Evolutionary conservation across 2,113 vertebrate species (phyloP).

Genomic region (Pelmatolapia mariae): DNA sequence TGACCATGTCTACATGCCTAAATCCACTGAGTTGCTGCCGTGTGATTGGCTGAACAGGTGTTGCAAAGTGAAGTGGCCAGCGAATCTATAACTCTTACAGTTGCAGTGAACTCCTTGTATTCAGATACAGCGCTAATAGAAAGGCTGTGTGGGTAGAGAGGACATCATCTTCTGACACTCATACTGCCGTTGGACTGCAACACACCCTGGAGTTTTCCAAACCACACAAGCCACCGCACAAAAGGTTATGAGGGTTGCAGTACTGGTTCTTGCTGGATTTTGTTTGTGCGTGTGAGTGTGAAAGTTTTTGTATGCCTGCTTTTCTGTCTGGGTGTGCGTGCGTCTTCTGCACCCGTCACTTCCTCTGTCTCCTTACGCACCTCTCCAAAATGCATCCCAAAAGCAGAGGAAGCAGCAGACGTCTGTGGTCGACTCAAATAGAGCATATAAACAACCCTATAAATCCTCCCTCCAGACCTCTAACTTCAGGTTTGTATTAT

Average conservation of each 20-base stretch:
- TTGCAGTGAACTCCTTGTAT: not conserved
- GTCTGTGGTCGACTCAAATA: constrained; percentile 47
- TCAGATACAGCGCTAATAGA: not conserved
- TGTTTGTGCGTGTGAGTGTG: not conserved
- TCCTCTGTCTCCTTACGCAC: not conserved
- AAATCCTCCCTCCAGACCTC: constrained; percentile 53
- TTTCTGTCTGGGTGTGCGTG: constrained; percentile 6
- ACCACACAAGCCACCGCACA: constrained; percentile 29
- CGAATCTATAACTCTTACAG: not conserved
- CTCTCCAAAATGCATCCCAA: constrained; percentile 25
- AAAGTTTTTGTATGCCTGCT: not conserved
- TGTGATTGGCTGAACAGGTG: not conserved
- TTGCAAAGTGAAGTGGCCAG: not conserved
- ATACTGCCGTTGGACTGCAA: not conserved
- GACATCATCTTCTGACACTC: not conserved
- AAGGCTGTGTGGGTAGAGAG: not conserved
- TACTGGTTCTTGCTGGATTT: constrained; percentile 37
- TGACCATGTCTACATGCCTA: not conserved
- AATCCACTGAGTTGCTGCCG: not conserved
- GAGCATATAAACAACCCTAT: constrained; percentile 57
- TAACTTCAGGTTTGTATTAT: constrained; percentile 41
- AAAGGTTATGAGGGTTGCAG: not conserved
- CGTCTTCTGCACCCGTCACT: not conserved
- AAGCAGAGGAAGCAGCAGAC: constrained; percentile 53
- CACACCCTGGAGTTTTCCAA: constrained; percentile 39